Percentiles rank a stretch among this genome's conserved stretches.
Conservation (phyloP, 2,113 vertebrate species). For the Zosterops lateralis region DNA sequence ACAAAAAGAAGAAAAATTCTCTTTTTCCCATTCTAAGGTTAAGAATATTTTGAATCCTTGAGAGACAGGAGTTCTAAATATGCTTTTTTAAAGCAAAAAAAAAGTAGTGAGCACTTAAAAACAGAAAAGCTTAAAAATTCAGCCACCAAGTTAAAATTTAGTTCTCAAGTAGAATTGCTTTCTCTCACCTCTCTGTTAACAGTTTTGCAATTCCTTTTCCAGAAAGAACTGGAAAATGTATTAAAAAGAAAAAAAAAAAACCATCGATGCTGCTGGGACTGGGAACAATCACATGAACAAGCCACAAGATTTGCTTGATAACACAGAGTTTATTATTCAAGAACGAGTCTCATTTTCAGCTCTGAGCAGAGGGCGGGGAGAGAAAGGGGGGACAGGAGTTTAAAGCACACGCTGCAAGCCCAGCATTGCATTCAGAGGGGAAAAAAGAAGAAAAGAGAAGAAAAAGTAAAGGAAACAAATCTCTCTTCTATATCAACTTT, state of each 20-base stretch:
- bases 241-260: conserved; percentile 39
- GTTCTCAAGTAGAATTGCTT: conserved; percentile 3
- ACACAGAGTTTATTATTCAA: conserved; percentile 50
- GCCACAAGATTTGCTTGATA: conserved; percentile 71
- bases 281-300: conserved; percentile 53
- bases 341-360: conserved; percentile 16
- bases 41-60: background rate
- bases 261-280: conserved; percentile 28
- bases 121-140: background rate
- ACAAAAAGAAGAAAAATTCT: background rate
- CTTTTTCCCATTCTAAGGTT: background rate
- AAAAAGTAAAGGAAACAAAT: background rate
- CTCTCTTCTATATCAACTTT: background rate
- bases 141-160: background rate
- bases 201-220: conserved; percentile 55
- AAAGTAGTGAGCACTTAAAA: background rate
- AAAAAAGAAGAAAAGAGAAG: background rate
- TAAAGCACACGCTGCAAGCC: conserved; percentile 28
- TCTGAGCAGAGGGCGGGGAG: conserved; percentile 36
- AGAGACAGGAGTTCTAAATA: background rate
- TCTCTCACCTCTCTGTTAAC: conserved; percentile 44
- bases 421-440: background rate
- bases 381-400: conserved; percentile 43
- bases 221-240: background rate
- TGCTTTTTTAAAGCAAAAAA: background rate